Percentiles rank a stretch among this genome's conserved stretches.
These are phyloP conservation scores for Sebastes oblongus DNA, from an alignment of 2,797 vertebrate species.

Conservation along the genomic window DNA sequence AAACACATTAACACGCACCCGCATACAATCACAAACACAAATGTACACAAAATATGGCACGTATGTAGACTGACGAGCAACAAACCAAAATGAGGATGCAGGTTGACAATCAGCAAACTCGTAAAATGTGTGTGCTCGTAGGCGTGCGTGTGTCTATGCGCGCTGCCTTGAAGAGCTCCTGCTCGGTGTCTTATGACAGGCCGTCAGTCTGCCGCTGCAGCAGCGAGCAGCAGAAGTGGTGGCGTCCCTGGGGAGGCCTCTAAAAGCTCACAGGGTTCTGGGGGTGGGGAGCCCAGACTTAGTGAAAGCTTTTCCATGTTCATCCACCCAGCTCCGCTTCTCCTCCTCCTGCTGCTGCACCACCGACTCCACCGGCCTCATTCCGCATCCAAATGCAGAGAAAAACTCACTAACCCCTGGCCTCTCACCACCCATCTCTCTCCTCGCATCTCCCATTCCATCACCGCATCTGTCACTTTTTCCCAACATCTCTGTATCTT, in stretches of 20 bases:
- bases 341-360: constrained; percentile 42
- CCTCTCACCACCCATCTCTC: constrained; percentile 46
- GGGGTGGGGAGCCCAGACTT: constrained; percentile 56
- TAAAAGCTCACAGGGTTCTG: constrained; percentile 75
- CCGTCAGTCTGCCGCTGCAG: constrained; percentile 65
- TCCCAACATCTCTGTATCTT: constrained; percentile 65
- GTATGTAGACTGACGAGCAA: not conserved
- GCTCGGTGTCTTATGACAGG: constrained; percentile 65
- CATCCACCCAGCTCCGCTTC: constrained; percentile 60
- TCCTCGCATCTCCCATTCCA: constrained; percentile 32
- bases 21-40: not conserved
- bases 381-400: constrained; percentile 65
- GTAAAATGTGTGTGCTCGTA: not conserved
- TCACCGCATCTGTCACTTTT: constrained; percentile 64
- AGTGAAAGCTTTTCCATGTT: constrained; percentile 86
- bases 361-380: constrained; percentile 40
- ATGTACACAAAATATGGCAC: not conserved
- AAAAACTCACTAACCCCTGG: constrained; percentile 58
- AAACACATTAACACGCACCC: not conserved
- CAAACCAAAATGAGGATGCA: not conserved
- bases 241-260: constrained; percentile 63
- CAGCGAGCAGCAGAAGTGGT: constrained; percentile 54
- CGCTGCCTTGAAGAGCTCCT: constrained; percentile 39
- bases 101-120: constrained; percentile 1
- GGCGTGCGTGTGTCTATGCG: constrained; percentile 5